A percentile compares a stretch with the other conserved stretches of the same genome.
Conservation (phyloP, 53 echinoderm and acorn worm species). For the Arbacia lixula region DNA sequence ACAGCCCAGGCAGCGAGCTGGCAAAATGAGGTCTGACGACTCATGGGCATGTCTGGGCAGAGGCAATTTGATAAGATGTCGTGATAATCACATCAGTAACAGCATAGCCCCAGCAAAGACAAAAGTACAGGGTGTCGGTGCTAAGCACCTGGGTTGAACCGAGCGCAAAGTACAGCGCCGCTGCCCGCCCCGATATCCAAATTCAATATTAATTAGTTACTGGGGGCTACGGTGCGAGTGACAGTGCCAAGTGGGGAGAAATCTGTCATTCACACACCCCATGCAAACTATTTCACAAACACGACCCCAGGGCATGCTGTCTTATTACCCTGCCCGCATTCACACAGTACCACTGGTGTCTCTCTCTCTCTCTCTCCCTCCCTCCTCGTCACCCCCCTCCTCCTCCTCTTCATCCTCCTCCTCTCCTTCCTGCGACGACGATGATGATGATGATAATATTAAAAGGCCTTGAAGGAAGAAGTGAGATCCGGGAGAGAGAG, state of each 20-base stretch:
- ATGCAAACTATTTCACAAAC: conserved; percentile 60
- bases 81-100: conserved; percentile 62
- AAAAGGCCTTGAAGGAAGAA: conserved; percentile 52
- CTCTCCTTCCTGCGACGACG: too few species aligned
- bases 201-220: conserved; percentile 85
- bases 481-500: conserved; percentile 38
- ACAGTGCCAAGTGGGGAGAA: conserved; percentile 70
- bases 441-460: conserved; percentile 51
- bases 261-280: conserved; percentile 60
- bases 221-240: conserved; percentile 71
- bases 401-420: too few species aligned
- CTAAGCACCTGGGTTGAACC: conserved; percentile 55
- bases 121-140: conserved; percentile 53
- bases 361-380: conserved; percentile 2
- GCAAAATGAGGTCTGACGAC: conserved; percentile 57
- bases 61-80: conserved; percentile 61
- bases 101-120: conserved; percentile 61
- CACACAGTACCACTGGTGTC: conserved; percentile 37
- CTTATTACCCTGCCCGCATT: conserved; percentile 48
- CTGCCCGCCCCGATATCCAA: conserved; percentile 61
- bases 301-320: conserved; percentile 26
- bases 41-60: conserved; percentile 56
- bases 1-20: conserved; percentile 40
- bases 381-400: too few species aligned
- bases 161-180: conserved; percentile 42